Base-by-base conservation (phyloP, 2,797 vertebrate genomes). In the Eulemur mongoz region DNA sequence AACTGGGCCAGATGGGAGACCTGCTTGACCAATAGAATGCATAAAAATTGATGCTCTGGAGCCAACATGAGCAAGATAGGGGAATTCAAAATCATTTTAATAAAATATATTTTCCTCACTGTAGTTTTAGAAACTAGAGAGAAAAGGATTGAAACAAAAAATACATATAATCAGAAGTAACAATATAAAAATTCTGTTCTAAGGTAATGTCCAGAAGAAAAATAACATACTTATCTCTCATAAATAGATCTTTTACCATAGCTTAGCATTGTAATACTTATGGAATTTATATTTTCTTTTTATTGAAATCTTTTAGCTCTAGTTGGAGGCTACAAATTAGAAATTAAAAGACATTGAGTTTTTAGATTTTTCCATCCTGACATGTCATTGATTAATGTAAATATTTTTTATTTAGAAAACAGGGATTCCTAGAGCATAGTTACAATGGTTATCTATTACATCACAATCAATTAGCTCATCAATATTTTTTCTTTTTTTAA, bases 401-500 rank as follows among this genome's bases (percentile, higher is more conserved):
- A 45, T 59, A 65, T 54, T 92, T 91, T 57, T 94, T 67, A 27
- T 30, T 93, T 97, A 93, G 54, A 27, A 70, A 97, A 90, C 88
- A 25, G 4, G 13, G 73, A 32, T 63, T 59, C 0, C 63, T 67
- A 14, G 30, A 84, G 17, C 20, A 81, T 15, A 93, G 40, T 7
- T 72, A 15, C 35, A 84, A 54, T 94, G 13, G 0, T 45, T 20
- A n/a, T 30, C 7, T 80, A 14, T 38, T 94, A 22, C 13, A 4
- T 84, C 90, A 43, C 25, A 69, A 93, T 90, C 94, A 94, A 90
- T 81, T 88, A 83, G 7, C 7, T 69, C 57, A 81, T 67, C n/a
- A 45, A 76, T 94, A 78, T 91, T 97, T 98, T 97, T 97, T 43
- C 25, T 75, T 59, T 59, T 59, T 80, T 43, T 0, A 52, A 52